Conservation (phyloP, 2,797 vertebrate species). For the Falco rusticolus region DNA sequence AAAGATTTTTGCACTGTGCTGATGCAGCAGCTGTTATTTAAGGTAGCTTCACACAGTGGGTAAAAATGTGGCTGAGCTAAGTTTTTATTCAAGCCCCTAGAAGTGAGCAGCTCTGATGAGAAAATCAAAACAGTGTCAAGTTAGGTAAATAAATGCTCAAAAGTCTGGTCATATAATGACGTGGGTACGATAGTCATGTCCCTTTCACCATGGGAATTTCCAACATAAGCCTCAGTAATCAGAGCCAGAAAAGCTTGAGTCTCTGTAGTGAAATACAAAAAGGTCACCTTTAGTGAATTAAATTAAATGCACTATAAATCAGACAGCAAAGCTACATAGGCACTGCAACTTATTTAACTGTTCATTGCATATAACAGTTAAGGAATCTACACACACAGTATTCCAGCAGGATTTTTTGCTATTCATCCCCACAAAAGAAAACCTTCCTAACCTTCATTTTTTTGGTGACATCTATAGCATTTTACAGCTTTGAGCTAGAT, state of each 20-base stretch:
- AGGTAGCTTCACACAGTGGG: neutral
- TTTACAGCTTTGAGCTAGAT: neutral
- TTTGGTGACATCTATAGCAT: neutral
- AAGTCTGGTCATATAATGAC: neutral
- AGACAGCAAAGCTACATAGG: conserved; percentile 11
- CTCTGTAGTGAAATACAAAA: conserved; percentile 20
- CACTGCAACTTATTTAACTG: conserved; percentile 30
- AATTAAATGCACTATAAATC: conserved; percentile 66
- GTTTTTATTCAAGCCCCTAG: neutral
- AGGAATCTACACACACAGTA: neutral
- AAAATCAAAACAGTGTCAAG: neutral
- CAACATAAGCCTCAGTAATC: neutral
- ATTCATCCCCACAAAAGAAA: neutral
- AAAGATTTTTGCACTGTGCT: neutral
- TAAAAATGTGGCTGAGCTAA: neutral
- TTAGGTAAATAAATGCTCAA: neutral
- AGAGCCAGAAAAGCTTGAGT: neutral
- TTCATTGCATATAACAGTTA: neutral
- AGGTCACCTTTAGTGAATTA: conserved; percentile 66
- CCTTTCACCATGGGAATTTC: neutral
- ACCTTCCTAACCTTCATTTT: neutral
- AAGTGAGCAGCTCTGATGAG: neutral
- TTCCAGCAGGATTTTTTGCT: neutral
- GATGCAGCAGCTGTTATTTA: neutral
- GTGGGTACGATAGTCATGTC: neutral